A percentile compares a stretch with the other conserved stretches of the same genome.
Evolutionary conservation across 1,140 invertebrate genomes (phyloP).

Genomic region (Cydia fagiglandana): DNA sequence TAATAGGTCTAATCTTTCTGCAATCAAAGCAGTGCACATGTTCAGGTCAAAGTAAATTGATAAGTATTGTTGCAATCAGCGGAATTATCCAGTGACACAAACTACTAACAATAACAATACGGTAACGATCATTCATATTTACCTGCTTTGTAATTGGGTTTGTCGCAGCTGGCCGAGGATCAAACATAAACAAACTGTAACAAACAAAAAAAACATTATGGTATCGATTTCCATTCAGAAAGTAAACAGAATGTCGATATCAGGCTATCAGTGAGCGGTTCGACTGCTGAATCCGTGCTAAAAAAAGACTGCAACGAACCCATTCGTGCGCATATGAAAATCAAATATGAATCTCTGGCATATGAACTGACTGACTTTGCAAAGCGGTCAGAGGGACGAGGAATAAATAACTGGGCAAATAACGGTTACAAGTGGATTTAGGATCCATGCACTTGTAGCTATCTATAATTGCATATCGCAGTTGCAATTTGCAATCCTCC

Average conservation of each 20-base stretch:
- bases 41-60: background rate
- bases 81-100: background rate
- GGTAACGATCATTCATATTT: background rate
- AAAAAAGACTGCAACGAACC: conserved; percentile 1
- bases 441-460: background rate
- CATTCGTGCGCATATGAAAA: conserved; percentile 5
- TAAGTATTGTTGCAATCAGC: background rate
- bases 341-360: conserved; percentile 9
- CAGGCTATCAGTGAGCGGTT: conserved; percentile 15
- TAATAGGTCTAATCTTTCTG: conserved; percentile 9
- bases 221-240: conserved; percentile 8
- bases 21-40: conserved; percentile 12
- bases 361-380: background rate
- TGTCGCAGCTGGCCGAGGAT: background rate
- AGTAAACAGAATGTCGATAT: conserved; percentile 8
- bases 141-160: background rate
- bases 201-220: conserved; percentile 2
- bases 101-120: background rate
- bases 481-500: background rate
- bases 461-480: too few relatives aligned
- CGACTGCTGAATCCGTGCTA: background rate
- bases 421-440: background rate
- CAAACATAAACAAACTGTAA: conserved; percentile 10
- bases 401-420: conserved; percentile 2
- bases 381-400: background rate